Evolutionary conservation across 2,113 vertebrate genomes (phyloP).

Genomic region (Seriola aureovittata): DNA sequence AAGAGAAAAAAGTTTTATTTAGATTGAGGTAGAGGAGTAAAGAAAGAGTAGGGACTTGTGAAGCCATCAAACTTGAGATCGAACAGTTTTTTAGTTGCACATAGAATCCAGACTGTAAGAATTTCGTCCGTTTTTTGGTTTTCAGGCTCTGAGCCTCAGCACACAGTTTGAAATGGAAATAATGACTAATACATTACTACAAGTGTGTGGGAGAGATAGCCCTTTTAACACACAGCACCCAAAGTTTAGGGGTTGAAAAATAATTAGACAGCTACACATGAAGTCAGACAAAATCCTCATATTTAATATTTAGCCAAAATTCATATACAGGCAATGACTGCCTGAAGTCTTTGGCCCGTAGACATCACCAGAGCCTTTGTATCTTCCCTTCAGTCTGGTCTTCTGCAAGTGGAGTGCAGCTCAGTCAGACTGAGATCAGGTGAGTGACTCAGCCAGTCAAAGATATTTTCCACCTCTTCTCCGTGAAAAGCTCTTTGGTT

Average conservation of each 20-base stretch:
- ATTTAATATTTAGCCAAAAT: no score
- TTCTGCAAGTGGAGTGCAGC: no score
- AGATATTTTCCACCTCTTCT: neutral
- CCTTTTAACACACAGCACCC: no score
- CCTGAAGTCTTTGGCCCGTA: neutral
- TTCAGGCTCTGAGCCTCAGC: neutral
- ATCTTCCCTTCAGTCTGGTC: neutral
- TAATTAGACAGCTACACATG: no score
- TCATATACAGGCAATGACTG: neutral
- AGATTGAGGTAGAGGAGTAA: slow-evolving; percentile 44
- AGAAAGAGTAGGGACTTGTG: slow-evolving; percentile 49
- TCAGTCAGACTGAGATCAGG: no score
- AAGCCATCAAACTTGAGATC: slow-evolving; percentile 53
- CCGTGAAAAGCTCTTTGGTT: neutral
- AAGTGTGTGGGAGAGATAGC: neutral
- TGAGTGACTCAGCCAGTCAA: neutral
- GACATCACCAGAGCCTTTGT: neutral
- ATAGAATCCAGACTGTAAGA: neutral
- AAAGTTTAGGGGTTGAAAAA: no score
- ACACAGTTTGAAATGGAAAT: neutral
- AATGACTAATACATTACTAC: neutral
- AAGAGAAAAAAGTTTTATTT: slow-evolving; percentile 42
- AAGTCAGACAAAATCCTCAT: no score
- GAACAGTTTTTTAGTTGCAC: neutral
- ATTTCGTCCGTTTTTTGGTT: neutral